Conservation (phyloP, 2,113 vertebrate genomes). For the Cygnus atratus region DNA sequence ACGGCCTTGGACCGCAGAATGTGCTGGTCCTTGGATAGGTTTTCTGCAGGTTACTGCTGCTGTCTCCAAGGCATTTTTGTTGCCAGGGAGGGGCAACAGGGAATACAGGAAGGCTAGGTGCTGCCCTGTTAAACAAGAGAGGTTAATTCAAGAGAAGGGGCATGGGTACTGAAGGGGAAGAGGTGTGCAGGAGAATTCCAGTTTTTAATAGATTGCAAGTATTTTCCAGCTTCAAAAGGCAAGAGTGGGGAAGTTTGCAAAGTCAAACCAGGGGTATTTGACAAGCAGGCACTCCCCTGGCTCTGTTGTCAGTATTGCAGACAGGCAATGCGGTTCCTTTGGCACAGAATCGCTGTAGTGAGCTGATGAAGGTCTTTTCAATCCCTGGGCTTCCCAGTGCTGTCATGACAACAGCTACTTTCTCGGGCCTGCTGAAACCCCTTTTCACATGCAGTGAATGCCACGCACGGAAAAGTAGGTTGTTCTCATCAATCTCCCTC, state of each 20-base stretch:
- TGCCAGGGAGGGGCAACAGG: neutral
- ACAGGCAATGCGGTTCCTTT: constrained; percentile 11
- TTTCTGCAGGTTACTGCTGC: neutral
- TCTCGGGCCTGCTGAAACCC: constrained; percentile 45
- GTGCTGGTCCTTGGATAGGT: neutral
- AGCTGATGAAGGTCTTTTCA: constrained; percentile 67
- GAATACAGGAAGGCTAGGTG: no score
- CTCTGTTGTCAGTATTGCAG: constrained; percentile 9
- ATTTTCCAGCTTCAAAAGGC: neutral
- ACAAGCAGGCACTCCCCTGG: constrained; percentile 11
- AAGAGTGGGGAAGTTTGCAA: neutral
- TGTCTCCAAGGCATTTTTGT: neutral
- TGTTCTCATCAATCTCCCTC: constrained; percentile 42
- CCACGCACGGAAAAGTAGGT: constrained; percentile 41
- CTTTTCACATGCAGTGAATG: constrained; percentile 64
- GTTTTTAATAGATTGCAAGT: neutral
- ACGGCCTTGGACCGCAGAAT: neutral
- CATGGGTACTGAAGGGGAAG: no score
- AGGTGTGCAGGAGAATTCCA: neutral
- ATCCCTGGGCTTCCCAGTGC: constrained; percentile 49
- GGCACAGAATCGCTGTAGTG: constrained; percentile 33
- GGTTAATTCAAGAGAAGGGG: neutral
- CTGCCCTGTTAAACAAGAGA: neutral
- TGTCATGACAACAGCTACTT: constrained; percentile 71
- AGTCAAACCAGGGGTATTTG: neutral